Evolutionary conservation across 2,888 invertebrate genomes (phyloP).

Genomic region (Hofmannophila pseudospretella): DNA sequence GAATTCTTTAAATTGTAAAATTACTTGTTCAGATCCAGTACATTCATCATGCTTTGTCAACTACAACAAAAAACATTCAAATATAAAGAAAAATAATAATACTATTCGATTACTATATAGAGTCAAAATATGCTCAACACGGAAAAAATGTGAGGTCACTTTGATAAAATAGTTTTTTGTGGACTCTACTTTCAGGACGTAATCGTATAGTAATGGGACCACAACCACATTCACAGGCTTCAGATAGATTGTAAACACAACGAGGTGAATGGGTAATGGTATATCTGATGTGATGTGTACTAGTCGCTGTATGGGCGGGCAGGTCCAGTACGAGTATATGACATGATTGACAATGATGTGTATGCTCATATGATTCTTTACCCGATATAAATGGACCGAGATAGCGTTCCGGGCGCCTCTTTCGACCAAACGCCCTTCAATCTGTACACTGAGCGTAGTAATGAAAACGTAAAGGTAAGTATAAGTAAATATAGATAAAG

Average conservation of each 20-base stretch:
- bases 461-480: conserved; percentile 47
- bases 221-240: conserved; percentile 70
- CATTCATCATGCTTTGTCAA: conserved; percentile 48
- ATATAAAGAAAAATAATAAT: conserved; percentile 28
- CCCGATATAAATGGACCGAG: conserved; percentile 38
- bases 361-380: conserved; percentile 30
- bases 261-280: conserved; percentile 69
- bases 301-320: conserved; percentile 67
- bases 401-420: conserved; percentile 27
- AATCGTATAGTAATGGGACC: conserved; percentile 55
- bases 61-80: conserved; percentile 55
- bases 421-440: conserved; percentile 38
- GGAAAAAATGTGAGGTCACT: background rate
- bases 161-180: background rate
- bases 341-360: conserved; percentile 56
- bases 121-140: conserved; percentile 13
- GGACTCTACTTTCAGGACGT: conserved; percentile 27
- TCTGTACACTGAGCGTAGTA: conserved; percentile 62
- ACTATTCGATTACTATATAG: conserved; percentile 50
- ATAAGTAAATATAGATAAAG: conserved; percentile 37
- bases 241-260: conserved; percentile 52
- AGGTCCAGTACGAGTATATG: conserved; percentile 64
- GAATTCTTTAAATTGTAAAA: background rate
- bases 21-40: conserved; percentile 14
- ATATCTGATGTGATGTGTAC: conserved; percentile 68